Percentiles rank a stretch among this genome's conserved stretches.
phyloP scores from a whole-genome alignment of 92 coral and sea anemone species.

The Plumapathes pennacea region DNA sequence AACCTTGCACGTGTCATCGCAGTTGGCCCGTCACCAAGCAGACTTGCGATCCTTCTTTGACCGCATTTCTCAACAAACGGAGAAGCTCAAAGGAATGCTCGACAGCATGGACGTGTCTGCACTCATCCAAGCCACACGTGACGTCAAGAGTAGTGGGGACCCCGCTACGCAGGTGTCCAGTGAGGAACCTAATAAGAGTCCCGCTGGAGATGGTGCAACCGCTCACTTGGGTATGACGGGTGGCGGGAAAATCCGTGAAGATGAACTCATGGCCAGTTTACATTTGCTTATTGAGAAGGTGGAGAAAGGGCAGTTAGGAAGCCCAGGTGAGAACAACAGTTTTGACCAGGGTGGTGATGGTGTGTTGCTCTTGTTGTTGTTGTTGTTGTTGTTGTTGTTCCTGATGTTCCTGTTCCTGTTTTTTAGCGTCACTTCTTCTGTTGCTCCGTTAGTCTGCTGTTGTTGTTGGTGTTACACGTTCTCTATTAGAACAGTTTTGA shows the following conservation, averaged over 20 bases:
- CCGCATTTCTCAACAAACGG: slow-evolving; percentile 93
- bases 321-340: slow-evolving; percentile 24
- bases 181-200: slow-evolving; percentile 36
- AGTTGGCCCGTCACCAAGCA: slow-evolving; percentile 95
- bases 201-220: slow-evolving; percentile 24
- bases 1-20: slow-evolving; percentile 97
- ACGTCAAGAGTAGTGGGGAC: slow-evolving; percentile 42
- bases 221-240: slow-evolving; percentile 73
- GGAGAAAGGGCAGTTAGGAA: slow-evolving; percentile 79
- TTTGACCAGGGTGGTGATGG: no score
- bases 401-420: no score
- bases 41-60: slow-evolving; percentile 96
- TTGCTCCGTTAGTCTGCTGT: no score
- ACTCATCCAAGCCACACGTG: slow-evolving; percentile 86
- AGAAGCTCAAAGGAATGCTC: slow-evolving; percentile 91
- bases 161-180: slow-evolving; percentile 1
- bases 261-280: slow-evolving; percentile 87
- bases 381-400: no score
- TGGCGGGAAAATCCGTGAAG: slow-evolving; percentile 83
- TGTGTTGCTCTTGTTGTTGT: no score
- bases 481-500: no score
- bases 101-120: slow-evolving; percentile 96
- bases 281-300: slow-evolving; percentile 82
- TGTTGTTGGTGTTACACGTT: no score
- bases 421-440: no score